phyloP scores from a whole-genome alignment of 2,888 invertebrate genomes.

The Cistogaster globosa region DNA sequence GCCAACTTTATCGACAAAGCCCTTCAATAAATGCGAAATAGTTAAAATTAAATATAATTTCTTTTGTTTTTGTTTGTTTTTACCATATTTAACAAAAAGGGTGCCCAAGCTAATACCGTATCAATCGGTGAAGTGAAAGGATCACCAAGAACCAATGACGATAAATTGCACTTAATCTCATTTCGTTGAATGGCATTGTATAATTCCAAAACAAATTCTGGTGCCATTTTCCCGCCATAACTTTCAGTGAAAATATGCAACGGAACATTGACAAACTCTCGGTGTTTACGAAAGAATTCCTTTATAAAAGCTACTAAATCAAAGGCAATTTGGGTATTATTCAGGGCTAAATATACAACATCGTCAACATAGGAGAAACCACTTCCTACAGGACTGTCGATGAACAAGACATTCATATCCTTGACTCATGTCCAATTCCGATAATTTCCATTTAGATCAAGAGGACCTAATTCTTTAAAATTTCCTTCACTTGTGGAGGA shows the following conservation, averaged over 20 bases:
- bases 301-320: conserved; percentile 90
- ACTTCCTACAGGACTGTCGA: conserved; percentile 95
- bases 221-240: conserved; percentile 96
- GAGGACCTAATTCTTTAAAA: conserved; percentile 91
- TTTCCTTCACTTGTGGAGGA: conserved; percentile 93
- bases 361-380: conserved; percentile 92
- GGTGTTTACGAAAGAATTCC: conserved; percentile 87
- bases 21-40: conserved; percentile 79
- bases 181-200: conserved; percentile 86
- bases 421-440: conserved; percentile 90
- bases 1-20: conserved; percentile 89
- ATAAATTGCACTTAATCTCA: conserved; percentile 87
- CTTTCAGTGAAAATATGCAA: conserved; percentile 94
- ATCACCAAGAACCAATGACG: conserved; percentile 92
- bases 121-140: conserved; percentile 95
- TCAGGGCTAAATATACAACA: conserved; percentile 83
- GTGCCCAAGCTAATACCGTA: conserved; percentile 92
- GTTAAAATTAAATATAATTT: not conserved
- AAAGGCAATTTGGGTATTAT: conserved; percentile 87
- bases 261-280: conserved; percentile 89
- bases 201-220: conserved; percentile 88
- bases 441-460: conserved; percentile 86
- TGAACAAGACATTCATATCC: conserved; percentile 91
- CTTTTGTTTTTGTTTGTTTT: not conserved
- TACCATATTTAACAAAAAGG: conserved; percentile 88